Evolutionary conservation across 2,888 invertebrate species (phyloP).

Genomic region (Ectemnius lituratus): DNA sequence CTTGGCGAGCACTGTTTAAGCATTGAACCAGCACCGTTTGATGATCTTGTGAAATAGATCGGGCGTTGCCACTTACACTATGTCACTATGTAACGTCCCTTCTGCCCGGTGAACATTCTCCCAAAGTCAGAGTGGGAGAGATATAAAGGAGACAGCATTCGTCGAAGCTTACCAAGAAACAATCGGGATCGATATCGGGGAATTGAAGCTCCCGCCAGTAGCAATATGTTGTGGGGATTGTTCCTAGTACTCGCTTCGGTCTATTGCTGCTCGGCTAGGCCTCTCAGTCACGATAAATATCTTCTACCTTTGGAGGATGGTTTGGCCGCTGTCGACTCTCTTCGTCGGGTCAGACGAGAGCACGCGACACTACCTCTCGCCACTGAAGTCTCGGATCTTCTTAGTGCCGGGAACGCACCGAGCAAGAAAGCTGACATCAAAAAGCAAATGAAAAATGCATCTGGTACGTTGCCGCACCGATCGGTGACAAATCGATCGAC

Average conservation of each 20-base stretch:
- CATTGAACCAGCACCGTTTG: background rate
- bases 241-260: constrained; percentile 44
- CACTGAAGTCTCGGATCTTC: constrained; percentile 62
- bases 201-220: constrained; percentile 28
- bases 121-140: constrained; percentile 45
- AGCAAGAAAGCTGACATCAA: constrained; percentile 48
- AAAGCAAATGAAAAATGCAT: constrained; percentile 57
- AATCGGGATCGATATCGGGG: constrained; percentile 43
- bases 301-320: constrained; percentile 46
- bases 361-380: constrained; percentile 46
- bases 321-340: constrained; percentile 54
- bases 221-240: constrained; percentile 44
- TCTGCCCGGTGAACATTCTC: constrained; percentile 43
- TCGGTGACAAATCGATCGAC: background rate
- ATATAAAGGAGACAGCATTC: constrained; percentile 50
- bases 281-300: constrained; percentile 50
- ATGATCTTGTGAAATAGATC: constrained; percentile 41
- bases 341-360: constrained; percentile 59
- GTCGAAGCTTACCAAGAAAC: constrained; percentile 37
- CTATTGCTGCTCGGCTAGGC: constrained; percentile 42
- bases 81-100: constrained; percentile 28
- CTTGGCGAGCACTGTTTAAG: constrained; percentile 7
- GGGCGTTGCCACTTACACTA: constrained; percentile 15
- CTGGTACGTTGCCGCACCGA: constrained; percentile 51
- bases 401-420: constrained; percentile 60